Evolutionary conservation across 2,797 vertebrate genomes (phyloP), one percentile per base, ranked within the genome.

Genomic region (Mastacembelus armatus): DNA sequence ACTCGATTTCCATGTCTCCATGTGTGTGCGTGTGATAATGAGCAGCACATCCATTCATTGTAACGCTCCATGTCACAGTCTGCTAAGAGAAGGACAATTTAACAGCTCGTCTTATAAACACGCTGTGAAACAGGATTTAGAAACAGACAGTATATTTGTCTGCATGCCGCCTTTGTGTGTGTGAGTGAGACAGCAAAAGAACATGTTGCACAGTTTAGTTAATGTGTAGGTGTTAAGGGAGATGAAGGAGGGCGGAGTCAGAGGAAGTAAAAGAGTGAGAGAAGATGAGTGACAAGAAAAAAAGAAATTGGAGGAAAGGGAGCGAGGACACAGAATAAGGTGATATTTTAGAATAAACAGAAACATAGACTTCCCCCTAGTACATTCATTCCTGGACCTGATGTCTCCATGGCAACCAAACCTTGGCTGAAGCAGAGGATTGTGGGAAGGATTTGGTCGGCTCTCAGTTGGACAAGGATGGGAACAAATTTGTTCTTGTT

Each of bases 121-220:
- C 57, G 66, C 70, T 81, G 87, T 86, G 85, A 87, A 89, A 86
- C 24, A 72, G 83, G 89, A 88, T 90, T 80, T 84, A 36, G 36
- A 84, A 70, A 47, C 69, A 80, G 69, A 77, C 65, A 14, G 48
- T 18, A 8, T 64, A 21, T 81, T 70, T 36, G 73, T 84, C 52
- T 84, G 67, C 56, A 7, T 59, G 63, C 48, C 29, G 59, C 35
- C 10, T 45, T 47, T 58, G 5, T 36, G 14, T 50, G 32, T 48
- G 40, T 52, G 22, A 55, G 24, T 19, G n/a, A 40, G n/a, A 10
- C 32, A 29, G 22, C 3, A 32, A 30, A 66, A 47, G 42, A 50
- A 16, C 29, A 47, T 47, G 47, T 40, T 56, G 42, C 26, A 50
- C 50, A 50, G 44, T 60, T 66, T 12, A 12, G 59, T 50, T 54